phyloP scores from a whole-genome alignment of 1,140 invertebrate genomes.

The Chironomus tepperi region DNA sequence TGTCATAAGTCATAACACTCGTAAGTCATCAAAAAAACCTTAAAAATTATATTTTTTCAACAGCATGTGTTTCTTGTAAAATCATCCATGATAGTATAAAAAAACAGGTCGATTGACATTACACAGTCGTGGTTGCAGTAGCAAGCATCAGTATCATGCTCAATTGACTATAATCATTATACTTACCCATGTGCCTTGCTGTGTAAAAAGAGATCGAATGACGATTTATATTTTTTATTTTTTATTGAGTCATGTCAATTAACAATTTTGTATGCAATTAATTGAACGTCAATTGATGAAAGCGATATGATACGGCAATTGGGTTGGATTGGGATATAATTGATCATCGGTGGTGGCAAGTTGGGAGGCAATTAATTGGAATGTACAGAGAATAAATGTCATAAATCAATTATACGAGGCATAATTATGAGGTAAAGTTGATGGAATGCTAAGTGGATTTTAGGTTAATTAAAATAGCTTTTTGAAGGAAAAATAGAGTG shows the following conservation, averaged over 20 bases:
- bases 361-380: not conserved
- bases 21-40: not conserved
- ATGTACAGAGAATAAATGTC: not conserved
- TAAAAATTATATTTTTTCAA: too few relatives aligned
- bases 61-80: too few relatives aligned
- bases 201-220: not conserved
- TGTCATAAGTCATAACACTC: slow-evolving; percentile 6
- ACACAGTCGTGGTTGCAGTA: too few relatives aligned
- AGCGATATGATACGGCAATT: not conserved
- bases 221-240: not conserved
- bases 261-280: not conserved
- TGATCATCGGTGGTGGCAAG: not conserved
- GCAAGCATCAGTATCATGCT: too few relatives aligned
- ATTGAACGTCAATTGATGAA: slow-evolving; percentile 1
- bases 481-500: too few relatives aligned
- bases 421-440: not conserved
- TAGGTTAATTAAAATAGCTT: too few relatives aligned
- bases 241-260: not conserved
- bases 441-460: not conserved
- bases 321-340: not conserved
- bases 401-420: not conserved
- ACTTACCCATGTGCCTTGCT: too few relatives aligned
- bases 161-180: too few relatives aligned
- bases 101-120: too few relatives aligned
- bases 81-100: too few relatives aligned